Evolutionary conservation across 1,140 invertebrate genomes (phyloP).

Genomic region (Heliothis virescens): DNA sequence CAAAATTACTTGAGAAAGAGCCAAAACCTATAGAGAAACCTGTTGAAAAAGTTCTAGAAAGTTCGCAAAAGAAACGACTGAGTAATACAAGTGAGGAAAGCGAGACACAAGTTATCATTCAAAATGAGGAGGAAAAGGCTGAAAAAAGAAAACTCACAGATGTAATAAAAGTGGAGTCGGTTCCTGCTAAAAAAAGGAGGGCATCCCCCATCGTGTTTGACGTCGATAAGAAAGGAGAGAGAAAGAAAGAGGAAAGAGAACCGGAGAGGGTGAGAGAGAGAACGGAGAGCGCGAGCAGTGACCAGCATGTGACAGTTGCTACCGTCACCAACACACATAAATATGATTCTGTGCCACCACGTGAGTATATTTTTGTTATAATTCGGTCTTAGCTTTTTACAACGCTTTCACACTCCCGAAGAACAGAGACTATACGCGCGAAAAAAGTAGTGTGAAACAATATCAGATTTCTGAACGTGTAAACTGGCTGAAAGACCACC

Average conservation of each 20-base stretch:
- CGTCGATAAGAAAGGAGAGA: slow-evolving; percentile 67
- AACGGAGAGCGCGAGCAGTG: slow-evolving; percentile 77
- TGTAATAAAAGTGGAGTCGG: slow-evolving; percentile 49
- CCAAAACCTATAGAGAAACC: slow-evolving; percentile 45
- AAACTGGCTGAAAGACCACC: no score
- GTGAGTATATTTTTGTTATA: slow-evolving; percentile 70
- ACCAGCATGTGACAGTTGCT: slow-evolving; percentile 72
- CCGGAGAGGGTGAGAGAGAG: slow-evolving; percentile 66
- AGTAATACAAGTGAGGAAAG: slow-evolving; percentile 75
- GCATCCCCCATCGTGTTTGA: slow-evolving; percentile 87
- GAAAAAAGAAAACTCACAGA: slow-evolving; percentile 39
- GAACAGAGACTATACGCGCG: no score
- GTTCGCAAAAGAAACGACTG: slow-evolving; percentile 61
- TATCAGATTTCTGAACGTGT: no score
- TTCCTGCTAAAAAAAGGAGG: slow-evolving; percentile 74
- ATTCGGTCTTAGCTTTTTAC: background rate
- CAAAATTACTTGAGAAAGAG: slow-evolving; percentile 53
- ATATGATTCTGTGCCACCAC: slow-evolving; percentile 82
- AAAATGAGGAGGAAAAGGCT: slow-evolving; percentile 57
- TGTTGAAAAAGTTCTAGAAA: slow-evolving; percentile 34
- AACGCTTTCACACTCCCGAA: no score
- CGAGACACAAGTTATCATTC: slow-evolving; percentile 74
- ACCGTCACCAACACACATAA: slow-evolving; percentile 73
- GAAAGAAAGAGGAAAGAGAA: slow-evolving; percentile 67
- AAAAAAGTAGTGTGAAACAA: no score